Percentiles rank a stretch among this genome's conserved stretches.
phyloP scores from a whole-genome alignment of 2,888 invertebrate genomes.

The Trichacis sp. region DNA sequence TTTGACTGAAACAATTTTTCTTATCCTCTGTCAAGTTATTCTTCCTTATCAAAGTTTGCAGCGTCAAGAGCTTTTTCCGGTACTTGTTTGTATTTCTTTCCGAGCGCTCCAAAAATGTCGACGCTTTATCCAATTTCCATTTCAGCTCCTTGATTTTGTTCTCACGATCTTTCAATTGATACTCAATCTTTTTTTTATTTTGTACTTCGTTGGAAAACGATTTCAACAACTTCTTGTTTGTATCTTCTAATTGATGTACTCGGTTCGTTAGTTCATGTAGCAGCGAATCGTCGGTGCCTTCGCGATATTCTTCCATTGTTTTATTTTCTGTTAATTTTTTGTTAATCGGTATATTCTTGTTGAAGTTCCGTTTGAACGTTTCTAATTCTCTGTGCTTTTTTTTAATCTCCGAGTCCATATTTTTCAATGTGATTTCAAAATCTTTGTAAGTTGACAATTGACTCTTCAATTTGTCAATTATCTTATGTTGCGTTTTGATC shows the following conservation, averaged over 20 bases:
- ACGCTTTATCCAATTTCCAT: conserved; percentile 63
- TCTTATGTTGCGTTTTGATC: conserved; percentile 53
- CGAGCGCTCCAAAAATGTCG: conserved; percentile 62
- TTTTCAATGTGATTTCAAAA: conserved; percentile 45
- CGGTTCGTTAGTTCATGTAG: conserved; percentile 52
- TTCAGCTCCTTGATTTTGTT: conserved; percentile 62
- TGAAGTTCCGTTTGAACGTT: conserved; percentile 30
- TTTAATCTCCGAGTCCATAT: conserved; percentile 39
- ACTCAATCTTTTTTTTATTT: conserved; percentile 53
- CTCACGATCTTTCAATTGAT: conserved; percentile 57
- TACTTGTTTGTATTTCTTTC: conserved; percentile 61
- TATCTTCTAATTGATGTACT: conserved; percentile 54
- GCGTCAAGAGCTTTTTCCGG: conserved; percentile 57
- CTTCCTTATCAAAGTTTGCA: conserved; percentile 56
- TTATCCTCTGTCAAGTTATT: conserved; percentile 54
- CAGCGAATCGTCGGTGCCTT: conserved; percentile 41
- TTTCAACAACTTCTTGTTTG: conserved; percentile 58
- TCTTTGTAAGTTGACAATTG: conserved; percentile 55
- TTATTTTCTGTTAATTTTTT: conserved; percentile 14
- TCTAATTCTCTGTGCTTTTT: conserved; percentile 47
- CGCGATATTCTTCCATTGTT: conserved; percentile 34
- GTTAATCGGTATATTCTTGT: conserved; percentile 23
- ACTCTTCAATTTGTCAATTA: conserved; percentile 54
- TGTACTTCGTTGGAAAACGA: conserved; percentile 53
- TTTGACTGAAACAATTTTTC: conserved; percentile 48